Conservation (phyloP, 2,797 vertebrate species). For the Acanthurus lineatus region DNA sequence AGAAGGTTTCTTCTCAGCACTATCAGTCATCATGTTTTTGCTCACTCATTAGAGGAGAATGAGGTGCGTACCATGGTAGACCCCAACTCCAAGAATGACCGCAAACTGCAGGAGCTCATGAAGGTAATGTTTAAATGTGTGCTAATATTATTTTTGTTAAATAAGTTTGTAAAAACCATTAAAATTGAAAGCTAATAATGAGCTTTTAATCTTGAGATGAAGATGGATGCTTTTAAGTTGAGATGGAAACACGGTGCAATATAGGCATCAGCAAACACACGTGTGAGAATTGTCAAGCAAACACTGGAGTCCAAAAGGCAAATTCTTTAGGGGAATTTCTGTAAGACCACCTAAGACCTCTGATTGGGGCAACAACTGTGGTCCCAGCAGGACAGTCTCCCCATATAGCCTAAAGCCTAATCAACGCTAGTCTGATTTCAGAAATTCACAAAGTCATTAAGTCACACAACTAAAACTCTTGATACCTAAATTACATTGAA, state of each 20-base stretch:
- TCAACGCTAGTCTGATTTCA: constrained; percentile 1
- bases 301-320: background rate
- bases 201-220: no score
- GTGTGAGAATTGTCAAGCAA: background rate
- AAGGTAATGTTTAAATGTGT: constrained; percentile 84
- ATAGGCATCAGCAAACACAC: background rate
- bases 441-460: background rate
- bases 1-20: background rate
- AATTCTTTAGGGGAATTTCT: background rate
- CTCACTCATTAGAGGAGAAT: constrained; percentile 91
- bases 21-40: constrained; percentile 13
- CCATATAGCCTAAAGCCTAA: background rate
- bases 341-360: background rate
- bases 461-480: background rate
- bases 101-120: constrained; percentile 95
- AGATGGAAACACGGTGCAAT: no score
- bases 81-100: constrained; percentile 95
- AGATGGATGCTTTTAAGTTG: no score
- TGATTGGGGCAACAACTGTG: no score
- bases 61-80: constrained; percentile 98
- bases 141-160: no score
- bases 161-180: no score
- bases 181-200: no score
- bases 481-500: background rate
- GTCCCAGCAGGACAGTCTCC: no score